Percentiles rank a stretch among this genome's conserved stretches.
Evolutionary conservation across 2,888 invertebrate genomes (phyloP).

Genomic region (Rhynchonema sp.): DNA sequence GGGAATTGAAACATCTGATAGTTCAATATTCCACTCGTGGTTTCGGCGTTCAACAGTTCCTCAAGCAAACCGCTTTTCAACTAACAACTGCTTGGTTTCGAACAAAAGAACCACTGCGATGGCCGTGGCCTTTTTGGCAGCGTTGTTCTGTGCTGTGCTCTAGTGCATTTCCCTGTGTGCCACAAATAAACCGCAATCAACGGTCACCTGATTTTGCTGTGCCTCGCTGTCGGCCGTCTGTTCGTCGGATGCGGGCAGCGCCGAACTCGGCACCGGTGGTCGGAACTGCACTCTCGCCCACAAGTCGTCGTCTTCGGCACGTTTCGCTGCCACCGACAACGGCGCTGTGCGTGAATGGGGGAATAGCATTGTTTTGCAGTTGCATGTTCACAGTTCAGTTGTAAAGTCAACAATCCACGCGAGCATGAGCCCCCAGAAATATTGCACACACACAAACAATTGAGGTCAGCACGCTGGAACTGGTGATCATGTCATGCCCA

Average conservation of each 20-base stretch:
- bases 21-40: too few species aligned
- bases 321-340: slow-evolving; percentile 15
- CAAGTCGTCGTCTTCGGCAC: slow-evolving; percentile 10
- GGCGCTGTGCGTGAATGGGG: slow-evolving; percentile 19
- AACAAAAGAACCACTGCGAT: too few species aligned
- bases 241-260: not conserved
- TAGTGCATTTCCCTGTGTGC: not conserved
- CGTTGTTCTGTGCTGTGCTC: too few species aligned
- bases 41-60: too few species aligned
- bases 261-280: not conserved
- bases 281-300: not conserved
- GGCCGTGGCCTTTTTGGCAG: too few species aligned
- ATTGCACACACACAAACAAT: too few species aligned
- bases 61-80: too few species aligned
- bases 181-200: too few species aligned
- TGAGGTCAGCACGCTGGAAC: not conserved
- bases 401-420: not conserved
- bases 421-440: too few species aligned
- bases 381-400: not conserved
- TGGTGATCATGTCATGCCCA: too few species aligned
- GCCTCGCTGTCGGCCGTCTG: not conserved
- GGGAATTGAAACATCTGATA: too few species aligned
- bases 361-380: not conserved
- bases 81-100: too few species aligned
- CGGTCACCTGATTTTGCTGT: not conserved